phyloP scores from a whole-genome alignment of 2,113 vertebrate species.

The Anser cygnoides region DNA sequence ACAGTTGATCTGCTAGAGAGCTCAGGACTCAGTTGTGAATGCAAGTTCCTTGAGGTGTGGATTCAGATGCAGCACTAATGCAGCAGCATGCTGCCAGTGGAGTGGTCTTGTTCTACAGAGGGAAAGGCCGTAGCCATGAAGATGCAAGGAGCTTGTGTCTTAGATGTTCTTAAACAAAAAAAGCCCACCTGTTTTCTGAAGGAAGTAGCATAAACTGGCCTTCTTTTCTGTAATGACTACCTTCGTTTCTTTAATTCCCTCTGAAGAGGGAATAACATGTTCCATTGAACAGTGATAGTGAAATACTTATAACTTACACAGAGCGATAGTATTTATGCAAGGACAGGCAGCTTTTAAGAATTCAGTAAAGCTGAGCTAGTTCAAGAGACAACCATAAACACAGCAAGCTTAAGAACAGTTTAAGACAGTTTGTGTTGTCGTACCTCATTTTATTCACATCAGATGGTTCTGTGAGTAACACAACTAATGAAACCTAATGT shows the following conservation, averaged over 20 bases:
- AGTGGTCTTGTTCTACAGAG: background rate
- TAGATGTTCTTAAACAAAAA: background rate
- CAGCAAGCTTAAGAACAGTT: background rate
- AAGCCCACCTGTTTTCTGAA: background rate
- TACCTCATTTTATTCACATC: background rate
- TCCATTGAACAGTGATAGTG: rapidly evolving
- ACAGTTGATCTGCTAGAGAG: background rate
- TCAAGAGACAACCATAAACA: background rate
- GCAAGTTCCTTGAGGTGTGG: too few relatives aligned
- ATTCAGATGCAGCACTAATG: background rate
- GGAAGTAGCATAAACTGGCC: background rate
- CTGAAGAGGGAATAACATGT: rapidly evolving
- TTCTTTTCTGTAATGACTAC: background rate
- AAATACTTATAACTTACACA: background rate
- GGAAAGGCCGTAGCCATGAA: background rate
- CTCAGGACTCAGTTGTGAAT: background rate
- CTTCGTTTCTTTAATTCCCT: background rate
- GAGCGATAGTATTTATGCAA: background rate
- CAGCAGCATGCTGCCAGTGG: background rate
- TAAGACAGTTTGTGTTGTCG: background rate
- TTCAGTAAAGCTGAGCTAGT: background rate
- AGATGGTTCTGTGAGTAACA: background rate
- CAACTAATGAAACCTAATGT: background rate
- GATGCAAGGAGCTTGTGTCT: rapidly evolving
- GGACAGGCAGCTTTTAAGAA: background rate